These are phyloP conservation scores for Dione vanillae DNA, from an alignment of 2,888 invertebrate species.

Conservation along the genomic window DNA sequence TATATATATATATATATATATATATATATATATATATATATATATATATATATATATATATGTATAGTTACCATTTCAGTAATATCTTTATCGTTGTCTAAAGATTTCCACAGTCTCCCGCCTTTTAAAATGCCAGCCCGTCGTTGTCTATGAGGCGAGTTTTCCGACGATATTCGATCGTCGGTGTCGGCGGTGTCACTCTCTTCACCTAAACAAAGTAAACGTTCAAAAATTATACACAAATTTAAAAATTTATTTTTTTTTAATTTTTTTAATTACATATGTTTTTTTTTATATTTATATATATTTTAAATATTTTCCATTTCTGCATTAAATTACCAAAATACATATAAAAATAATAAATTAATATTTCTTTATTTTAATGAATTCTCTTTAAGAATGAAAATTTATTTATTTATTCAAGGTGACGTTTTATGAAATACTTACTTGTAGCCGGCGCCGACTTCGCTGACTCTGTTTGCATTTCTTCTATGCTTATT, in stretches of 20 bases:
- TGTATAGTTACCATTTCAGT: slow-evolving; percentile 78
- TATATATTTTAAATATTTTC: no score
- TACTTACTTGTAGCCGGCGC: slow-evolving; percentile 70
- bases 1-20: no score
- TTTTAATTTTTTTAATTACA: neutral
- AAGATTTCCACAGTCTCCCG: slow-evolving; percentile 89
- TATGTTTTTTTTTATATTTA: neutral
- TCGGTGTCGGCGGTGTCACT: slow-evolving; percentile 73
- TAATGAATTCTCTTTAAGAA: neutral
- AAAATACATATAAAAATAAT: no score
- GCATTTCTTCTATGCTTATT: slow-evolving; percentile 62
- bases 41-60: no score
- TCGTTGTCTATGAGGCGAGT: slow-evolving; percentile 84
- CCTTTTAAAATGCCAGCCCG: slow-evolving; percentile 91
- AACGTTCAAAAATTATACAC: no score
- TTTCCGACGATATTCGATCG: slow-evolving; percentile 72
- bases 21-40: no score
- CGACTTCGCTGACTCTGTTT: slow-evolving; percentile 56
- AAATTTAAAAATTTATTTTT: no score
- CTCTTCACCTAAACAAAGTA: slow-evolving; percentile 68
- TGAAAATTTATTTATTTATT: neutral
- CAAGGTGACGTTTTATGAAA: neutral
- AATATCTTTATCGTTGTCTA: slow-evolving; percentile 73
- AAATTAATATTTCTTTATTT: neutral
- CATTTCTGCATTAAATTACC: neutral